Conservation (phyloP, 2,888 invertebrate genomes). For the Napeogenes inachia region DNA sequence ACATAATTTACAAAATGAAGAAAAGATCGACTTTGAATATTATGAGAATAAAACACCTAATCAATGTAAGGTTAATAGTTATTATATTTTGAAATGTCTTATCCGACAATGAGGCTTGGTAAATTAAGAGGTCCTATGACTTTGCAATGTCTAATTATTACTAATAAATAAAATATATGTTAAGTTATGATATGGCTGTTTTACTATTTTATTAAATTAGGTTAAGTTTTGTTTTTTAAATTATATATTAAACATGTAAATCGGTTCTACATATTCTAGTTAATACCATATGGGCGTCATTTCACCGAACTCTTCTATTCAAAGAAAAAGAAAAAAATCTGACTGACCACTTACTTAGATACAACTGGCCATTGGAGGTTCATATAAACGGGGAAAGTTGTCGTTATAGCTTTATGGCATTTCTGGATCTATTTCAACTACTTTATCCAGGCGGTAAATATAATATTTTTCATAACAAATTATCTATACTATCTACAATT, state of each 20-base stretch:
- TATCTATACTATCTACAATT: neutral
- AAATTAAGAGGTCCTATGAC: too few species aligned
- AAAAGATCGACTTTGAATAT: conserved; percentile 43
- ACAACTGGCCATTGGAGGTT: conserved; percentile 63
- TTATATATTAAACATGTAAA: conserved; percentile 1
- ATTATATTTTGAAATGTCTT: neutral
- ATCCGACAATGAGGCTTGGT: too few species aligned
- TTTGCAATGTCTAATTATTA: too few species aligned
- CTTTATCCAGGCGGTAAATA: conserved; percentile 63
- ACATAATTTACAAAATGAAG: conserved; percentile 47
- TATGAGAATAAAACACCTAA: conserved; percentile 37
- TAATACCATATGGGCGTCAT: conserved; percentile 57
- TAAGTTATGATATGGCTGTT: too few species aligned
- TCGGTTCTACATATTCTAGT: conserved; percentile 36
- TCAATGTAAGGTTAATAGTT: conserved; percentile 34
- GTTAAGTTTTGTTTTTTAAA: neutral
- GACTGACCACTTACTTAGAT: conserved; percentile 41
- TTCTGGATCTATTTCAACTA: conserved; percentile 52
- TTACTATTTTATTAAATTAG: too few species aligned
- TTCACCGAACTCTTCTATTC: conserved; percentile 58
- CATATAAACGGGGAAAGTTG: conserved; percentile 44
- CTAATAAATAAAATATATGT: too few species aligned
- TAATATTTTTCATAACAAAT: neutral
- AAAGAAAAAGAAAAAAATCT: conserved; percentile 43
- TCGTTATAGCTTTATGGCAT: conserved; percentile 55